Base-by-base conservation (phyloP, 2,888 invertebrate genomes). In the Mylabris sibirica region DNA sequence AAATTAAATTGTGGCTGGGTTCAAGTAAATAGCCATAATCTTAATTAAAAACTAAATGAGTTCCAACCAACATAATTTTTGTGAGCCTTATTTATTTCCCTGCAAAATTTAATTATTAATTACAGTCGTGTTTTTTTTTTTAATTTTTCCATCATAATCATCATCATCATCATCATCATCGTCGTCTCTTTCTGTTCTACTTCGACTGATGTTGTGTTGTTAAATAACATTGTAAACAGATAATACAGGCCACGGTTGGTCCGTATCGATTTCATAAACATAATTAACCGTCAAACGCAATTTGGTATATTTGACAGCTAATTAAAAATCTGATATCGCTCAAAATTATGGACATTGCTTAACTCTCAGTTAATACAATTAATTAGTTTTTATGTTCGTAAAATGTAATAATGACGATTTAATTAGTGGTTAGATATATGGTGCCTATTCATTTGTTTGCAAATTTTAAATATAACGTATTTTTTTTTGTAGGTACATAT, bases 271-370 rank as follows among this genome's bases (percentile, higher is more conserved):
- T 77, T 80, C 80, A 76, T 79, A 78, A 80, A 75, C 77, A 81
- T 81, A 81, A 81, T 82, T 82, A 81, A 81, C 78, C 81, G 80
- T 81, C 81, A 79, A 81, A 81, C 77, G 82, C 80, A 83, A 83
- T 83, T 83, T 81, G 79, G 80, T 81, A 81, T 78, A 80, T 82
- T 81, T 83, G 83, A 83, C 83, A 83, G 82, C 80, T 83, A 83
- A 83, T 83, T 83, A 83, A 82, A 83, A 83, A 82, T 81, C 80
- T 78, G 82, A 82, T 80, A 80, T 78, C 78, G 75, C 71, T 74
- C 74, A 78, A 77, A 80, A 80, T 78, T 79, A 80, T 79, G 76
- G 78, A 76, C 75, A 76, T 71, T 77, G 78, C 75, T 73, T 73
- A 75, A 78, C 74, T 77, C 67, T 64, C 61, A 20, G 74, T 75